Base-by-base conservation (phyloP, 2,888 invertebrate species). In the Calephelis perditalis region DNA sequence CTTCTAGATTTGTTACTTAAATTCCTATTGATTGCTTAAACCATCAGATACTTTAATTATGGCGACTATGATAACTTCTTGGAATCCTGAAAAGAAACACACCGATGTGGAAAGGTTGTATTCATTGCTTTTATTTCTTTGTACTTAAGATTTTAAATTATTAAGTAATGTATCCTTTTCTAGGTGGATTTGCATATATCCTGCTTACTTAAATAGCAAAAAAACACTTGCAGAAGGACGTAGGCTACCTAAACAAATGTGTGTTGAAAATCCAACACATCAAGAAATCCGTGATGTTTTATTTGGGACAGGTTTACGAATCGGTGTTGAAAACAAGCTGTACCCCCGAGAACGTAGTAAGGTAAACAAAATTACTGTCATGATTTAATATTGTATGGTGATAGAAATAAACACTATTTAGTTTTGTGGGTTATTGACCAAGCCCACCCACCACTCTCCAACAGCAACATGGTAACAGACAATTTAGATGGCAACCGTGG, bases 131-230 rank as follows among this genome's bases (percentile, higher is more conserved):
- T 49, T 36, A 7, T 57, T 47, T 26, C 44, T 43, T 56, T 59
- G 56, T 65, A 65, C 65, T 61, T 49, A 58, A 46, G n/a, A 58
- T 10, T n/a, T 59, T 56, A 40, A 11, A 66, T 59, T 59, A 40
- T 15, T 11, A 52, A 0, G 46, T 15, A 54, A 44, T 43, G 12
- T 57, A 7, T 45, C n/a, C 40, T 56, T 54, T 74, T 77, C 49
- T 87, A 96, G 96, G 77, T 99, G 99, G 99, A 92, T 99, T 62
- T 98, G 98, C 78, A 94, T 99, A 65, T 99, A 99, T 82, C 99
- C 99, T 61, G 96, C 97, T 0, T 99, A 99, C 74, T 91, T 99
- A 58, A 99, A 99, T 78, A 97, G 95, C 72, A 98, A 97, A 77
- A 98, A 97, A 80, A 96, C 97, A 0, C 81, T 96, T 12, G 96